Conservation (phyloP, 2,888 invertebrate species). For the Drosophila pullipes region DNA sequence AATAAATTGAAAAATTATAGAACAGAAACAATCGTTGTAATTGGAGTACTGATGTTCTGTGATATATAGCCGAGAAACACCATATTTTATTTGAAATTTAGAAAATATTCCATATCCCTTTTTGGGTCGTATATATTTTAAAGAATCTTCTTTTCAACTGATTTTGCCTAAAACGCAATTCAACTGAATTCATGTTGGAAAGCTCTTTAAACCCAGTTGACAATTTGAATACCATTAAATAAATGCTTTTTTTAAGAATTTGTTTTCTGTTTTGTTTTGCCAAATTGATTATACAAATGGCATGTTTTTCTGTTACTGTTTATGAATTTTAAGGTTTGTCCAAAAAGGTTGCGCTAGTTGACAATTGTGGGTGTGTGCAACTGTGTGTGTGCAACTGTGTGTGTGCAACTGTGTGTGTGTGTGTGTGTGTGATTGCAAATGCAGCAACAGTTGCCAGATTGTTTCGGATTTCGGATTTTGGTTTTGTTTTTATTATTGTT, state of each 20-base stretch:
- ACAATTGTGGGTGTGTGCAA: slow-evolving; percentile 25
- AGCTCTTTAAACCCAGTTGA: neutral
- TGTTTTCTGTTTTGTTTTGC: neutral
- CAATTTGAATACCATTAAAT: neutral
- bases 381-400: slow-evolving; percentile 26
- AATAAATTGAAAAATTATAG: neutral
- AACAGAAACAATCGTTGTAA: neutral
- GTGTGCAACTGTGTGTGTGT: slow-evolving; percentile 27
- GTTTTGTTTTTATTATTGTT: slow-evolving; percentile 6
- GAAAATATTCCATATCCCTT: neutral
- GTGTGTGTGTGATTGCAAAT: slow-evolving; percentile 11
- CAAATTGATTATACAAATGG: slow-evolving; percentile 29
- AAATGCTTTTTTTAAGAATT: neutral
- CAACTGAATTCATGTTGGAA: neutral
- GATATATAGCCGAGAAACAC: neutral
- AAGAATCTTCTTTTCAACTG: neutral
- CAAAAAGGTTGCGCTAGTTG: slow-evolving; percentile 43
- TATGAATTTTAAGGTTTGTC: slow-evolving; percentile 42
- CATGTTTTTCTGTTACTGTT: slow-evolving; percentile 11
- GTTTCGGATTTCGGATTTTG: slow-evolving; percentile 3
- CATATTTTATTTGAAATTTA: neutral
- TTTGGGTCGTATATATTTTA: neutral
- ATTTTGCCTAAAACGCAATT: neutral
- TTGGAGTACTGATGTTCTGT: neutral
- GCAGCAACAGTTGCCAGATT: slow-evolving; percentile 52